A percentile compares a stretch with the other conserved stretches of the same genome.
Conservation (phyloP, 2,888 invertebrate genomes). For the Callimorpha dominula region DNA sequence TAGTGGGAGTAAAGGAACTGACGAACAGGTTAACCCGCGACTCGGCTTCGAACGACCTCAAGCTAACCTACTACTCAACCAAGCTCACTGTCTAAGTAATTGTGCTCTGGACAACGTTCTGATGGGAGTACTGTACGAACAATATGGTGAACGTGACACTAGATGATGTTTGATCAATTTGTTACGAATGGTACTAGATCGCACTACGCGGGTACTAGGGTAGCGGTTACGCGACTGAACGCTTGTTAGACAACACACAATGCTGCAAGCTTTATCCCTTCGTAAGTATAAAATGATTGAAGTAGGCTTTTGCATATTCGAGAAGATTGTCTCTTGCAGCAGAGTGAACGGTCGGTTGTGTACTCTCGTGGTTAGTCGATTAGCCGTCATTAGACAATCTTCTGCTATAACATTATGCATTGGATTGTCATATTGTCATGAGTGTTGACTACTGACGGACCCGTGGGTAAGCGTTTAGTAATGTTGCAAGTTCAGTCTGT, state of each 20-base stretch:
- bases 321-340: conserved; percentile 72
- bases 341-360: conserved; percentile 81
- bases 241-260: conserved; percentile 77
- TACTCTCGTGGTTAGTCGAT: conserved; percentile 85
- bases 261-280: conserved; percentile 74
- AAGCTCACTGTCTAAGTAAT: conserved; percentile 81
- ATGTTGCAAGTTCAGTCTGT: conserved; percentile 86
- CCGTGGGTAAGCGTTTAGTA: conserved; percentile 84
- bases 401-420: conserved; percentile 62
- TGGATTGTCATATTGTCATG: conserved; percentile 80
- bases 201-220: conserved; percentile 83
- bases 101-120: conserved; percentile 80
- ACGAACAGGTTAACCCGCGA: conserved; percentile 76
- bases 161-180: conserved; percentile 80
- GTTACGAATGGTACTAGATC: conserved; percentile 81
- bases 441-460: conserved; percentile 83
- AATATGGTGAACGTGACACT: conserved; percentile 82
- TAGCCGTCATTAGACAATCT: conserved; percentile 81
- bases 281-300: conserved; percentile 31
- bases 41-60: conserved; percentile 78
- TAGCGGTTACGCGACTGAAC: conserved; percentile 85
- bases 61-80: conserved; percentile 83
- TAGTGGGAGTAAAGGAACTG: conserved; percentile 77
- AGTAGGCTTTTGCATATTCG: conserved; percentile 36
- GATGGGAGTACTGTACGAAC: conserved; percentile 80